Conservation (phyloP, 2,113 vertebrate genomes). For the Dermatemys mawii region DNA sequence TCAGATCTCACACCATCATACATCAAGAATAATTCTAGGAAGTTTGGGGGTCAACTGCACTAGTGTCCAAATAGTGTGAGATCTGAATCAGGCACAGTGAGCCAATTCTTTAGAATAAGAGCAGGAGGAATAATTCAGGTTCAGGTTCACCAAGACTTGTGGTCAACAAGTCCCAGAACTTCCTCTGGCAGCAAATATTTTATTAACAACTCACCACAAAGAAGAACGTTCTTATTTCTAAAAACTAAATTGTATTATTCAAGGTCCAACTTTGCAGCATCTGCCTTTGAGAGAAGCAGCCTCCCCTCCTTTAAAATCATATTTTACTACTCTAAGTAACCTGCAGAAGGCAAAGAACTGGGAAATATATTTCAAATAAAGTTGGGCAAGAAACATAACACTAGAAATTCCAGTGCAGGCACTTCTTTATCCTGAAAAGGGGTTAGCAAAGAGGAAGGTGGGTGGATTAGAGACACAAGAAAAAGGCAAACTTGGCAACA, state of each 20-base stretch:
- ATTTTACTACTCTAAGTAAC: slow-evolving; percentile 19
- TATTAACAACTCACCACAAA: background rate
- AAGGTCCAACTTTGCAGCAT: background rate
- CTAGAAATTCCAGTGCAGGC: background rate
- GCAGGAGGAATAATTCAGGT: background rate
- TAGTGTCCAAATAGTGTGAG: background rate
- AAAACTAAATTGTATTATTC: background rate
- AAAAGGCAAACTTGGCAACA: slow-evolving; percentile 7
- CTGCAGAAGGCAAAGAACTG: background rate
- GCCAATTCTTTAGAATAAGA: background rate
- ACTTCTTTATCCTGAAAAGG: background rate
- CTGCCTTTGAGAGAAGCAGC: background rate
- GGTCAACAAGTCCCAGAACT: background rate
- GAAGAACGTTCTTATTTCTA: background rate
- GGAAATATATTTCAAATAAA: slow-evolving; percentile 8
- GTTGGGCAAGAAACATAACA: background rate
- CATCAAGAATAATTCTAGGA: background rate
- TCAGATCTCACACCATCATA: background rate
- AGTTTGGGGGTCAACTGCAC: background rate
- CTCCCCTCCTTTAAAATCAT: background rate
- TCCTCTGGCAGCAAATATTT: background rate
- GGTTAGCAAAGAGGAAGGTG: slow-evolving; percentile 24
- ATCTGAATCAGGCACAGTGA: background rate
- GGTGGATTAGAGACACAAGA: slow-evolving; percentile 38
- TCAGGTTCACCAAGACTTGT: background rate